Evolutionary conservation across 1,140 invertebrate genomes (phyloP).

Genomic region (Nasonia vitripennis): DNA sequence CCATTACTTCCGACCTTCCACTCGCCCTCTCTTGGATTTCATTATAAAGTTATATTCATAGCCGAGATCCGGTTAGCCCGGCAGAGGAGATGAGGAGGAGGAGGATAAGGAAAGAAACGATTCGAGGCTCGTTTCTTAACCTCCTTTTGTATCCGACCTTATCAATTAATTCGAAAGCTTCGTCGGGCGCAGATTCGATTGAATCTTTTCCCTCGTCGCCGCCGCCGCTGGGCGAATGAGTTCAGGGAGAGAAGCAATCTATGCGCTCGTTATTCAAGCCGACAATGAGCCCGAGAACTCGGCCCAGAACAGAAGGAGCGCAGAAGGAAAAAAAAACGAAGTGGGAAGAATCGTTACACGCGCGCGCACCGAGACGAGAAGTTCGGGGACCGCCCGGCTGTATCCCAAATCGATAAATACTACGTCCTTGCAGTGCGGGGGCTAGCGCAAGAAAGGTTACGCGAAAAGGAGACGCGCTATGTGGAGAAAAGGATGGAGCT

Average conservation of each 20-base stretch:
- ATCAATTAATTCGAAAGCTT: conserved; percentile 48
- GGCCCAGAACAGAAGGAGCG: not conserved
- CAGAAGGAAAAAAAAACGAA: conserved; percentile 8
- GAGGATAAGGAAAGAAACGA: conserved; percentile 7
- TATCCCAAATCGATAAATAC: conserved; percentile 46
- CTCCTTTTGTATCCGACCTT: conserved; percentile 34
- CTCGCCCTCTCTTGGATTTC: conserved; percentile 20
- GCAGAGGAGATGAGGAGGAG: not conserved
- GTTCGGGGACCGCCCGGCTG: conserved; percentile 15
- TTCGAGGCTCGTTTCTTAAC: conserved; percentile 35
- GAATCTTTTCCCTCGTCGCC: conserved; percentile 19
- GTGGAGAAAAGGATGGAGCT: not conserved
- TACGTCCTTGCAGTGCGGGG: not conserved
- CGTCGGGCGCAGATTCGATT: conserved; percentile 22
- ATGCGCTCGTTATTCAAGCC: conserved; percentile 52
- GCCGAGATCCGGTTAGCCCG: not conserved
- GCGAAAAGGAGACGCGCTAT: conserved; percentile 3
- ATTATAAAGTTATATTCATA: conserved; percentile 51
- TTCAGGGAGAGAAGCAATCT: conserved; percentile 44
- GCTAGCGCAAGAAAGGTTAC: not conserved
- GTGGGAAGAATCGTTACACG: conserved; percentile 33
- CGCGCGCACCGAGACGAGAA: conserved; percentile 21
- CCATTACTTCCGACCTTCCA: conserved; percentile 32
- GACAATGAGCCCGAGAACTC: conserved; percentile 47
- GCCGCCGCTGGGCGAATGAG: not conserved